Evolutionary conservation across 1,140 invertebrate genomes (phyloP).

Genomic region (Dendroctonus valens): DNA sequence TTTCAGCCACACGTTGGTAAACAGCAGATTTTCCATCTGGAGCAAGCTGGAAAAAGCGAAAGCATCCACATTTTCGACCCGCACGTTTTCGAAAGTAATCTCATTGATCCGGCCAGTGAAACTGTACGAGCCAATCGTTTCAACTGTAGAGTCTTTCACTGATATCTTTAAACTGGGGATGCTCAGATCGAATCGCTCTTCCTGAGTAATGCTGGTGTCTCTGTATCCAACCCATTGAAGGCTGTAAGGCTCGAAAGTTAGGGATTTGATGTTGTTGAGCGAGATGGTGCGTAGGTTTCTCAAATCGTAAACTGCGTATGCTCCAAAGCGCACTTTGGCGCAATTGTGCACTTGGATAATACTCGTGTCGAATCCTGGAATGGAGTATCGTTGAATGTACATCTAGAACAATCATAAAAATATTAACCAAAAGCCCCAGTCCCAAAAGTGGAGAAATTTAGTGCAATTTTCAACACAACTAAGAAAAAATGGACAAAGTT

Average conservation of each 20-base stretch:
- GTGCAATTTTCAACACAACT: too few species aligned
- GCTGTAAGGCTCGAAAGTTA: conserved; percentile 41
- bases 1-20: conserved; percentile 57
- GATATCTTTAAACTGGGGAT: conserved; percentile 43
- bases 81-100: conserved; percentile 61
- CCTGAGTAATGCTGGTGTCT: conserved; percentile 29
- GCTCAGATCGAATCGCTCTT: conserved; percentile 37
- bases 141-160: conserved; percentile 36
- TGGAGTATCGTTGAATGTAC: conserved; percentile 39
- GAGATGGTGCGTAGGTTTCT: conserved; percentile 42
- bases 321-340: conserved; percentile 40
- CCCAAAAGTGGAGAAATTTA: too few species aligned
- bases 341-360: conserved; percentile 43
- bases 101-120: conserved; percentile 69
- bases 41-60: conserved; percentile 71
- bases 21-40: conserved; percentile 55
- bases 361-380: conserved; percentile 38
- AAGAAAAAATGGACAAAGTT: too few species aligned
- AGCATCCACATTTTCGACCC: conserved; percentile 61
- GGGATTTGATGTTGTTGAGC: conserved; percentile 38
- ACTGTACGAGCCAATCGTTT: conserved; percentile 48
- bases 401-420: conserved; percentile 40
- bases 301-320: conserved; percentile 39
- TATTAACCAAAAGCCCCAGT: background rate
- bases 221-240: conserved; percentile 44